Conservation (phyloP, 2,113 vertebrate genomes). For the Elaphurus davidianus region DNA sequence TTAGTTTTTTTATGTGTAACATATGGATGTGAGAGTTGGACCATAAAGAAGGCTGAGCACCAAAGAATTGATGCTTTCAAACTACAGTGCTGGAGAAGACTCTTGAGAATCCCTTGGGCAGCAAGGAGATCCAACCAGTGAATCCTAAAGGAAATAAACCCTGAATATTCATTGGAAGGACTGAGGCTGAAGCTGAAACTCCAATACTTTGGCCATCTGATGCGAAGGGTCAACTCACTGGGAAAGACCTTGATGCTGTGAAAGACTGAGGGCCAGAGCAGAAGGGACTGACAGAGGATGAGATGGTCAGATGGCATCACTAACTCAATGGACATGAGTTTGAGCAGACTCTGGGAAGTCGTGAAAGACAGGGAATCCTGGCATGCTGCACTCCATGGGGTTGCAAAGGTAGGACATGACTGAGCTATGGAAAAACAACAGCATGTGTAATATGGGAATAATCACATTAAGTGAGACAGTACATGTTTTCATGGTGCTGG, state of each 20-base stretch:
- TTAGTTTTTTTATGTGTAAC: background rate
- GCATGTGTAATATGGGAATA: background rate
- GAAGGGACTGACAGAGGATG: background rate
- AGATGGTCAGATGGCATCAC: background rate
- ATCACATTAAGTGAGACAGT: background rate
- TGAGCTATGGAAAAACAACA: background rate
- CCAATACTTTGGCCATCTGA: background rate
- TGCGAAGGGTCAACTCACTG: accelerated
- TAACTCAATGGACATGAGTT: background rate
- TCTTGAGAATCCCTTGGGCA: background rate
- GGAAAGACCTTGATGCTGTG: background rate
- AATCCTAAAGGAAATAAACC: background rate
- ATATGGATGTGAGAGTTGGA: background rate
- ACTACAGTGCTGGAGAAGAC: background rate
- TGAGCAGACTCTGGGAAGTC: background rate
- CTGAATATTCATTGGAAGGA: background rate
- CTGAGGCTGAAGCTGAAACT: background rate
- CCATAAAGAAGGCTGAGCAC: background rate
- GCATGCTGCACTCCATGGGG: background rate
- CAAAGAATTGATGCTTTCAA: background rate
- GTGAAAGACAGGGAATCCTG: background rate
- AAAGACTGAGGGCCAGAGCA: background rate
- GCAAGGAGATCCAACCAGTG: background rate
- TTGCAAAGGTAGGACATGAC: background rate
- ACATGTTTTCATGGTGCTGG: background rate